Evolutionary conservation across 2,113 vertebrate genomes (phyloP), one percentile per base, ranked within the genome.

Genomic region (Salvelinus alpinus): DNA sequence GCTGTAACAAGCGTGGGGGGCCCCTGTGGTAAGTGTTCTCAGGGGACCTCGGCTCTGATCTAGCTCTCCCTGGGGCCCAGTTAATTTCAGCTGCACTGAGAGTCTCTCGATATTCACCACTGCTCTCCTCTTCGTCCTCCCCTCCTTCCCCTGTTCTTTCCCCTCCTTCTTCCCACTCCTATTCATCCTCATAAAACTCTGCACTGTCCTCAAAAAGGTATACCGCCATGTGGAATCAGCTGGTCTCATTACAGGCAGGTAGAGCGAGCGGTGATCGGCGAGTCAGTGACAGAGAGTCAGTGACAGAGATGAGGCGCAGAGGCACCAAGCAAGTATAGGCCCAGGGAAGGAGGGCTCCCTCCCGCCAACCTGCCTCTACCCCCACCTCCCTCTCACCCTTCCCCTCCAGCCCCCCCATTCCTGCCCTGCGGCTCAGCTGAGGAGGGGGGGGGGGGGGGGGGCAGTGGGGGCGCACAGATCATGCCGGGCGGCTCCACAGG

Each of bases 51-150:
- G 25, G 76, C 87, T 84, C 81, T 84, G 88, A 92, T 90, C 84
- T n/a, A 81, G 73, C 81, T 82, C 18, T 89, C 87, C 88, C 89
- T 51, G 38, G 84, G 88, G 89, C 78, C 90, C 92, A 86, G 89
- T 91, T 93, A 88, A 91, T 93, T 92, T 91, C 88, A 89, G 88
- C 82, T 87, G 88, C 62, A 82, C 80, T 85, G 87, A 88, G 84
- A 79, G 86, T 62, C 79, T 72, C 60, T 90, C 74, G 47, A 82
- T 79, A 82, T 89, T 90, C 90, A 88, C 86, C 84, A 84, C 82
- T 90, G 86, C 90, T 83, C 79, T 85, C 80, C 74, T 73, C 77
- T n/a, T 70, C n/a, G 25, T 25, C 25, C 20, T n/a, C 20, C 13
- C 34, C 34, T 44, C 48, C 25, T 78, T 73, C 16, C 44, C 47